These are phyloP conservation scores for Phaethon lepturus DNA, from an alignment of 2,113 vertebrate species.

Conservation along the genomic window DNA sequence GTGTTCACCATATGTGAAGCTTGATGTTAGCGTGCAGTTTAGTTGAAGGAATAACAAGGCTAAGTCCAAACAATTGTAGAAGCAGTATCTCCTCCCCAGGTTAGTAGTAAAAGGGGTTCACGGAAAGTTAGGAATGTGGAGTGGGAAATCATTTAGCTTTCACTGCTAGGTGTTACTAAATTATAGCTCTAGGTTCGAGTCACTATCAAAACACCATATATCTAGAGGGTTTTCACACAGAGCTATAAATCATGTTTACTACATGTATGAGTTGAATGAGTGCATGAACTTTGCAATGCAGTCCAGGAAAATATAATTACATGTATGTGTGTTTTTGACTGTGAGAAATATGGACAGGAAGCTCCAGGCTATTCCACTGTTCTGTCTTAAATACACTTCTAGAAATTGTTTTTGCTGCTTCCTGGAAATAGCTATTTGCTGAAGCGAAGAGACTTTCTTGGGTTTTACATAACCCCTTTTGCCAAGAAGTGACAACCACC, in stretches of 20 bases:
- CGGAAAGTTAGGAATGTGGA: constrained; percentile 73
- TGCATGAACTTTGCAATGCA: constrained; percentile 46
- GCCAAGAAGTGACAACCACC: neutral
- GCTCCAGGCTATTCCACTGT: neutral
- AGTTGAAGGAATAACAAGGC: constrained; percentile 33
- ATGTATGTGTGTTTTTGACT: constrained; percentile 23
- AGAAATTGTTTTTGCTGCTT: constrained; percentile 32
- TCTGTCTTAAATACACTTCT: neutral
- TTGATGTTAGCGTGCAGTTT: neutral
- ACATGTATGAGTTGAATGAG: constrained; percentile 14
- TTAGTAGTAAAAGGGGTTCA: constrained; percentile 71
- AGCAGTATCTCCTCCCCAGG: constrained; percentile 55
- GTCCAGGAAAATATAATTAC: constrained; percentile 55
- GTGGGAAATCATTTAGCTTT: constrained; percentile 71
- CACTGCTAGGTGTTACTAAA: constrained; percentile 72
- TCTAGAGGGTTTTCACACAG: constrained; percentile 57
- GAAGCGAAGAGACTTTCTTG: neutral
- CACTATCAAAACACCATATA: constrained; percentile 68
- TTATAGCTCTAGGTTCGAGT: constrained; percentile 51
- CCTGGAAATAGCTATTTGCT: neutral
- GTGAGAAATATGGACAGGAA: constrained; percentile 53
- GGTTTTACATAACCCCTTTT: neutral
- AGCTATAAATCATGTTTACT: constrained; percentile 69
- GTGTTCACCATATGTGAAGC: constrained; percentile 72
- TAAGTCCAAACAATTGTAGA: constrained; percentile 51